Evolutionary conservation across 2,888 invertebrate genomes (phyloP).

Genomic region (Escarpia spicata): DNA sequence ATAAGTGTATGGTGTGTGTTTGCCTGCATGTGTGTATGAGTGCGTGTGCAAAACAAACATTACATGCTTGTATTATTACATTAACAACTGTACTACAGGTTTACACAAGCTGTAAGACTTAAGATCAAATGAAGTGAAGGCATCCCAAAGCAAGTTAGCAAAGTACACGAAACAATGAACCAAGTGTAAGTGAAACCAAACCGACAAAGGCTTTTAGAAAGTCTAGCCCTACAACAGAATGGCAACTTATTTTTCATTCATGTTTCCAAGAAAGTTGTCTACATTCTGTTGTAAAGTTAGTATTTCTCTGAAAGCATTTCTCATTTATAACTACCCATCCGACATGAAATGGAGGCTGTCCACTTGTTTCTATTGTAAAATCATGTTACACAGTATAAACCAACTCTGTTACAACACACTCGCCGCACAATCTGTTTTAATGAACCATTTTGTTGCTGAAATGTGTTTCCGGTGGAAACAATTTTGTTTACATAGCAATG

Average conservation of each 20-base stretch:
- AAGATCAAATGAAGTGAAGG: neutral
- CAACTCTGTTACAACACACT: too few species aligned
- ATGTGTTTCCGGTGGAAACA: too few species aligned
- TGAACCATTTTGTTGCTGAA: too few species aligned
- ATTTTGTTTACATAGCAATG: too few species aligned
- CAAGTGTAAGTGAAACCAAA: neutral
- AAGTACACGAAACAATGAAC: neutral
- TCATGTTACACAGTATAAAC: too few species aligned
- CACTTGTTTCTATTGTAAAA: too few species aligned
- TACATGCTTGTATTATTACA: neutral
- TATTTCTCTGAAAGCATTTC: constrained; percentile 10
- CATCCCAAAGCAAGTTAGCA: constrained; percentile 12
- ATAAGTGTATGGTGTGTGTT: too few species aligned
- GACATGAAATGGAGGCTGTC: too few species aligned
- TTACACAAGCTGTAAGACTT: neutral
- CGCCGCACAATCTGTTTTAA: too few species aligned
- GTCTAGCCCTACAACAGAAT: neutral
- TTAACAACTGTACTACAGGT: neutral
- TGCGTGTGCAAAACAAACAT: neutral
- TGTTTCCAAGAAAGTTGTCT: neutral
- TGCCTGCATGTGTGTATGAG: too few species aligned
- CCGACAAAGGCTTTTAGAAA: neutral
- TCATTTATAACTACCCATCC: neutral
- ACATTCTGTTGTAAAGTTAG: neutral
- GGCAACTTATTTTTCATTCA: neutral